A percentile compares a stretch with the other conserved stretches of the same genome.
phyloP scores from a whole-genome alignment of 2,888 invertebrate genomes.

The Sarcophaga caerulescens region DNA sequence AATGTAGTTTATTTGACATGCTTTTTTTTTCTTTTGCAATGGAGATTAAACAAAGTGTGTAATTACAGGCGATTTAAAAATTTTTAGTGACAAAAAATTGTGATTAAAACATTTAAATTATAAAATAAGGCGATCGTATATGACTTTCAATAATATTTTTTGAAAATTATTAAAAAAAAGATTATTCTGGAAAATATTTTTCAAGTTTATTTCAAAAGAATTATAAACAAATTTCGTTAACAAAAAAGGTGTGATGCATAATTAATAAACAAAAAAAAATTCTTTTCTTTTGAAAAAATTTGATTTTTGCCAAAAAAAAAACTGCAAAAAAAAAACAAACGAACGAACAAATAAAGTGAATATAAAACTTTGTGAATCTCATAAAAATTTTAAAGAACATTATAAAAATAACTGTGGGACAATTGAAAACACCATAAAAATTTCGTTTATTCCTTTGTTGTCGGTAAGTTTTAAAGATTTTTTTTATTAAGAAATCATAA shows the following conservation, averaged over 20 bases:
- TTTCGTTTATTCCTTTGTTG: not conserved
- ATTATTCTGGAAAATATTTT: not conserved
- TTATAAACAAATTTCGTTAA: not conserved
- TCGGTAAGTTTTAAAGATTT: not conserved
- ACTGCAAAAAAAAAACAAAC: not conserved
- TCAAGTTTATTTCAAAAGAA: not conserved
- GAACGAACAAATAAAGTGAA: not conserved
- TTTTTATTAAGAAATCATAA: not conserved
- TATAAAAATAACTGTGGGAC: not conserved
- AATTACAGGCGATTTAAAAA: not conserved
- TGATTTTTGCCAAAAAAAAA: not conserved
- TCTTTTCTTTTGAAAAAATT: not conserved
- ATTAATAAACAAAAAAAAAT: not conserved
- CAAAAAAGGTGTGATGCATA: not conserved
- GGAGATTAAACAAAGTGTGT: not conserved
- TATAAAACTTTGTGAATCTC: not conserved
- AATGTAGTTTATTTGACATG: conserved; percentile 9
- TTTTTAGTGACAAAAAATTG: not conserved
- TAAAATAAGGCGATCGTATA: not conserved
- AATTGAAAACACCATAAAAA: not conserved
- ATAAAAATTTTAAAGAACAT: not conserved
- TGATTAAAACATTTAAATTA: not conserved
- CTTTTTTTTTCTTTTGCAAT: too few relatives aligned
- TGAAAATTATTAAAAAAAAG: not conserved
- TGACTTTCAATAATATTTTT: not conserved